A percentile compares a stretch with the other conserved stretches of the same genome.
Conservation (phyloP, 37 sponge, comb jelly and placozoan genomes). For the Diacarnus erythraeanus region DNA sequence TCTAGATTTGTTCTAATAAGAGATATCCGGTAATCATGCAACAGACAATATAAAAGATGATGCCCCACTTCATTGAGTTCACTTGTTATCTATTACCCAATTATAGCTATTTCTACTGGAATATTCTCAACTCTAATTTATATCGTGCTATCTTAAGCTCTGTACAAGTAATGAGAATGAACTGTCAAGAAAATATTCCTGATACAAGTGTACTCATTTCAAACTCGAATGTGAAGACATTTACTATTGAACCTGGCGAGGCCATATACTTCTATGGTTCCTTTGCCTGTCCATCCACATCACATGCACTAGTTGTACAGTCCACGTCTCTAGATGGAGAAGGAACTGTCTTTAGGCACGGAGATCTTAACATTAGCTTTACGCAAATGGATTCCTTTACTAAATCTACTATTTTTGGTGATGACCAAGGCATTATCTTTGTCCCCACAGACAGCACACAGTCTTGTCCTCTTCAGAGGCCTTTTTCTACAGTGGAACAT, state of each 20-base stretch:
- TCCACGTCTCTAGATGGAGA: neutral
- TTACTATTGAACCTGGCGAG: conserved; percentile 24
- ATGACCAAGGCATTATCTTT: neutral
- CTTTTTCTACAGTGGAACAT: neutral
- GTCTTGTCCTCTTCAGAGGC: neutral
- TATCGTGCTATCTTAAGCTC: neutral
- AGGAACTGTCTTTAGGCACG: neutral
- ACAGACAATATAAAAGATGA: no score
- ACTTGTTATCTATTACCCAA: neutral
- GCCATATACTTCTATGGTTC: neutral
- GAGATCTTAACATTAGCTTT: neutral
- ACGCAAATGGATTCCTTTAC: neutral
- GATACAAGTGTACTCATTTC: neutral
- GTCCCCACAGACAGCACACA: neutral
- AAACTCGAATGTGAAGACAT: neutral
- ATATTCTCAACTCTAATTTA: neutral
- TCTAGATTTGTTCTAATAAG: no score
- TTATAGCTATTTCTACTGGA: conserved; percentile 45
- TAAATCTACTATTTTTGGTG: neutral
- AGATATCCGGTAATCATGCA: no score
- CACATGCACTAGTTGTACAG: neutral
- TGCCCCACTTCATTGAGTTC: neutral
- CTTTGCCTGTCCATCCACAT: neutral
- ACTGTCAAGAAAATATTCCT: neutral
- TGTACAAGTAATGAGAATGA: neutral